Evolutionary conservation across 2,888 invertebrate genomes (phyloP), one percentile per base, ranked within the genome.

Genomic region (Hanleya hanleyi): DNA sequence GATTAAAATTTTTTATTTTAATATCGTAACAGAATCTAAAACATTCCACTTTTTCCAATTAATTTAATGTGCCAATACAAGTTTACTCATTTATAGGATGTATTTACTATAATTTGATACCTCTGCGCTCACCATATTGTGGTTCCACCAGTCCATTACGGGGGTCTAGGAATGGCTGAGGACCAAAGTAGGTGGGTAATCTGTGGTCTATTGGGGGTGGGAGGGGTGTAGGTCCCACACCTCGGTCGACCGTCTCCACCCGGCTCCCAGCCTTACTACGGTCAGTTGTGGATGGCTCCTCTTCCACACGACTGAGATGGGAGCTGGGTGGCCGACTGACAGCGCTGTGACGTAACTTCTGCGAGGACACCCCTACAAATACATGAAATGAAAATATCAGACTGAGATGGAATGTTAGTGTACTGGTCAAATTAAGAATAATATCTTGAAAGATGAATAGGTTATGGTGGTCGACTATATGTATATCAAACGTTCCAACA

Each of bases 161-260:
- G 1, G 86, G 85, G 74, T 79, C 79, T 26, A 78, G 29, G 22
- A 75, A 67, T 37, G 57, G 62, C 22, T 79, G 77, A 36, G 79
- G 79, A 26, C 80, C 79, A 67, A 80, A 79, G 77, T 79, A 79
- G 51, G 84, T 61, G 29, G 82, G 74, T 50, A 81, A 69, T 62
- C 83, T 70, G 72, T 64, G 78, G 67, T 78, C 81, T 47, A 67
- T 4, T 4, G 57, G 76, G 29, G 82, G 84, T 15, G 89, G 89
- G 26, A 82, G 79, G 12, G 89, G 89, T 32, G 89, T 89, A 22
- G 89, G 88, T n/a, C 89, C 89, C 35, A 87, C 87, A 57, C 89
- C 89, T 50, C 88, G 80, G 75, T 89, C 89, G 22, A 87, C 86
- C 15, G 89, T 89, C 78, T 89, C 88, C 71, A 88, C 84, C 1